Evolutionary conservation across 1,140 invertebrate species (phyloP).

Genomic region (Drosophila watanabei): DNA sequence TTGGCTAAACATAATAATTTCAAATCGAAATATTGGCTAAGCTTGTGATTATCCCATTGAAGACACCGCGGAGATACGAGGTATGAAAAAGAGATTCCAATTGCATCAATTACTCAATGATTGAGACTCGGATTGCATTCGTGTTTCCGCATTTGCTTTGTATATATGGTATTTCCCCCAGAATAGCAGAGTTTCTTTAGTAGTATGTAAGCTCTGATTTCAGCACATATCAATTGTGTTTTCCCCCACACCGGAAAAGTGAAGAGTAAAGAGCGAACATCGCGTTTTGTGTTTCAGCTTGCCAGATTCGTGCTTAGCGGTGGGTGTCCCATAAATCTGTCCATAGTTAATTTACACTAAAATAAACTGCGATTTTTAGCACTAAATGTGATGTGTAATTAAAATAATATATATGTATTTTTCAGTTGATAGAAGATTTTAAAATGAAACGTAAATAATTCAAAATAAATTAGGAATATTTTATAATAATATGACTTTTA

Average conservation of each 20-base stretch:
- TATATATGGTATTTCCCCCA: background rate
- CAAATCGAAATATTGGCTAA: background rate
- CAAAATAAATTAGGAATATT: no score
- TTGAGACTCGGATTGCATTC: background rate
- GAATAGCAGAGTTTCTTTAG: background rate
- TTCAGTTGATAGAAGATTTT: no score
- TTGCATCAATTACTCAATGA: conserved; percentile 4
- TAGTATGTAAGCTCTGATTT: conserved; percentile 13
- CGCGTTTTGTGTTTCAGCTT: conserved; percentile 10
- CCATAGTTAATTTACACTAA: background rate
- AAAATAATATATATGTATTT: background rate
- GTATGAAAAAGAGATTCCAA: background rate
- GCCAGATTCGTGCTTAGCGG: background rate
- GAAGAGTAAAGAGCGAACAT: background rate
- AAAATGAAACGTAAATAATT: no score
- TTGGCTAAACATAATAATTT: background rate
- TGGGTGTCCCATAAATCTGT: conserved; percentile 6
- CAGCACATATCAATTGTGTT: conserved; percentile 10
- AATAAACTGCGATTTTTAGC: background rate
- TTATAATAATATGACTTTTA: no score
- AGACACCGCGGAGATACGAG: background rate
- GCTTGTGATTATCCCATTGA: background rate
- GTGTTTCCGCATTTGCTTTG: background rate
- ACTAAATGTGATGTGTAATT: background rate
- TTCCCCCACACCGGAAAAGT: conserved; percentile 1